Base-by-base conservation (phyloP, 92 coral and sea anemone species). In the Palythoa grandiflora region DNA sequence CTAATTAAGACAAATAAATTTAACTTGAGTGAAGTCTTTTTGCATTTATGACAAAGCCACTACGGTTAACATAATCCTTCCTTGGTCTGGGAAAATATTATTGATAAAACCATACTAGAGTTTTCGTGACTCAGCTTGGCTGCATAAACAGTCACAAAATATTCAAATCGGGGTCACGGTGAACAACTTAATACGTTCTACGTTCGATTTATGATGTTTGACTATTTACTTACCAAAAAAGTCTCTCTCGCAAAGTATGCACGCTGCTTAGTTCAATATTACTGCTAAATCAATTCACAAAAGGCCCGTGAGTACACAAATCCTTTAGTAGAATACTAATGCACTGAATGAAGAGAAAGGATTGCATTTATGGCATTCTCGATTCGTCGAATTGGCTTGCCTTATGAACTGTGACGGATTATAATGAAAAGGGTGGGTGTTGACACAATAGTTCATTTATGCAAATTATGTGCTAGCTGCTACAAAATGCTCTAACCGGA, bases 341-440 rank as follows among this genome's bases (percentile, higher is more conserved):
- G 57, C 13, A 4, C 35, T 66, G 57, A 8, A 6, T 14, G 48
- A 3, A 66, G 15, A 81, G 73, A 68, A 81, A 47, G 63, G 47
- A 50, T 15, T 54, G 83, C 53, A 38, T 81, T 81, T 65, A 51
- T 12, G 74, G 75, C 66, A 38, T 66, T 81, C 75, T 81, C 59
- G 74, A 81, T 66, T 81, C 73, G 60, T 81, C 86, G 76, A 81
- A 81, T 81, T 81, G 86, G 76, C 86, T 81, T 81, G 74, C 57
- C n/a, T 71, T 59, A 50, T 68, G 75, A 81, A 47, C 60, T 81
- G 86, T 81, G 86, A 81, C 86, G 66, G 83, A 54, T 77, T 75
- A 40, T 63, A 4, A 66, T 40, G 86, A 81, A 54, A 3, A 21
- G 36, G 86, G 86, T 52, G 86, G 44, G 86, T 81, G 86, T 66